Percentiles rank a stretch among this genome's conserved stretches.
These are phyloP conservation scores for Dyspetes luteomarginatus DNA, from an alignment of 2,888 invertebrate genomes.

Conservation along the genomic window DNA sequence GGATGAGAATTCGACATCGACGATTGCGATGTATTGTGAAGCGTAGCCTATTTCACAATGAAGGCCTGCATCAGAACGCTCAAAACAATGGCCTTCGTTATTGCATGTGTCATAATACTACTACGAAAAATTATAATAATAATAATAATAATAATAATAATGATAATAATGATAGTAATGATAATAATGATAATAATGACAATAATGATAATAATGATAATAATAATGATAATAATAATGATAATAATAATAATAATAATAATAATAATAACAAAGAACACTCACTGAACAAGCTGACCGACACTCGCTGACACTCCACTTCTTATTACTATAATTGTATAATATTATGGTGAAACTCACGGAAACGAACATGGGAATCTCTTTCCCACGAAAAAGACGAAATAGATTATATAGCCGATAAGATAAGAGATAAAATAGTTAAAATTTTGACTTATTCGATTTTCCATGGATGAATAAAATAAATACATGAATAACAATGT, in stretches of 20 bases:
- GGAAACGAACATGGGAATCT: constrained; percentile 1
- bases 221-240: no score
- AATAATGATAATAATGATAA: background rate
- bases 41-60: background rate
- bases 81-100: constrained; percentile 35
- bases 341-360: no score
- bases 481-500: constrained; percentile 15
- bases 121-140: background rate
- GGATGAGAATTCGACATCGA: constrained; percentile 6
- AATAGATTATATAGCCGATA: background rate
- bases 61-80: background rate
- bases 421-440: constrained; percentile 22
- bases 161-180: background rate
- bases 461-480: constrained; percentile 20
- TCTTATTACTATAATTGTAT: no score
- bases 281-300: no score
- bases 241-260: no score
- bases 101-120: background rate
- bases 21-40: background rate
- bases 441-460: constrained; percentile 50
- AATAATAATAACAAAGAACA: no score
- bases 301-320: no score
- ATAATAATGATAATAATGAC: background rate
- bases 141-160: constrained; percentile 7
- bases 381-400: constrained; percentile 8